phyloP scores from a whole-genome alignment of 2,797 vertebrate genomes.

The Lepilemur ruficaudatus region DNA sequence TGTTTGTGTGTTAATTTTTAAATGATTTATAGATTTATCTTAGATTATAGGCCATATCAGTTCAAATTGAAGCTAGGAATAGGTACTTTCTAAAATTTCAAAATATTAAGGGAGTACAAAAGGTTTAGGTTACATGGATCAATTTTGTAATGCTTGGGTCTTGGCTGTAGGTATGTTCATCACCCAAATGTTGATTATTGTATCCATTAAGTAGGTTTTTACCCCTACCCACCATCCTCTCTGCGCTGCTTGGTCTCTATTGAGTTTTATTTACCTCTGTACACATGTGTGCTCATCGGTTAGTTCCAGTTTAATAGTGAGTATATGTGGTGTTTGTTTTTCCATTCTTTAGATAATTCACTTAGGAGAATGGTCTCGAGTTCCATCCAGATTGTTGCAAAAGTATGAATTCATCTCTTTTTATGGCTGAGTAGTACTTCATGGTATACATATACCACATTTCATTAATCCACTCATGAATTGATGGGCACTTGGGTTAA shows the following conservation, averaged over 20 bases:
- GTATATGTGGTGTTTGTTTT: not conserved
- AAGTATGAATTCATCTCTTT: not conserved
- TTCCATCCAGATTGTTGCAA: not conserved
- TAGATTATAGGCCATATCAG: not conserved
- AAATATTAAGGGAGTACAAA: not conserved
- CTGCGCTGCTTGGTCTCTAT: not conserved
- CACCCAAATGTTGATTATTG: not conserved
- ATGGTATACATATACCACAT: not conserved
- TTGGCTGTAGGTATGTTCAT: not conserved
- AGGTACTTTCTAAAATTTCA: not conserved
- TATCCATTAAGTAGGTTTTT: not conserved
- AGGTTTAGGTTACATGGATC: not conserved
- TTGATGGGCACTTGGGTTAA: not conserved
- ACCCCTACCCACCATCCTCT: not conserved
- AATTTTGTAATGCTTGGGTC: not conserved
- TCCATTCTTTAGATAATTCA: not conserved
- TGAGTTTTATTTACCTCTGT: not conserved
- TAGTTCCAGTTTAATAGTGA: not conserved
- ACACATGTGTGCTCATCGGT: not conserved
- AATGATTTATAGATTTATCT: not conserved
- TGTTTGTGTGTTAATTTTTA: not conserved
- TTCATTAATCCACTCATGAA: not conserved
- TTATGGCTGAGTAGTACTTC: not conserved
- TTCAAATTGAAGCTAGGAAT: slow-evolving; percentile 5
- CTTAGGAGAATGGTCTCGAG: not conserved